A percentile compares a stretch with the other conserved stretches of the same genome.
phyloP scores from a whole-genome alignment of 2,888 invertebrate species.

The Ichneumoninae sp. region DNA sequence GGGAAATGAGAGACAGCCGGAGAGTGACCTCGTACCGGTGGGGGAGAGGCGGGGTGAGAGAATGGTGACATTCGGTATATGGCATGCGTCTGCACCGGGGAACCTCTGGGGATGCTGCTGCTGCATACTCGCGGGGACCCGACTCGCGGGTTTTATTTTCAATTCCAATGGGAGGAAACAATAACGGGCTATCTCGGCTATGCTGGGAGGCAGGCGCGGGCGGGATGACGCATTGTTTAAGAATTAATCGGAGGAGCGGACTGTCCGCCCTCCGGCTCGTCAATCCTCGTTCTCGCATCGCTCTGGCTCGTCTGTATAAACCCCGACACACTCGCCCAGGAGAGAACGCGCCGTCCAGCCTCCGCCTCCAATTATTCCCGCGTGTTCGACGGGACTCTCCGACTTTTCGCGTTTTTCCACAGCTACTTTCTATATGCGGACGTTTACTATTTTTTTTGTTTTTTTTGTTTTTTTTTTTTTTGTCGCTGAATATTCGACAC shows the following conservation, averaged over 20 bases:
- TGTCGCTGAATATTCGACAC: background rate
- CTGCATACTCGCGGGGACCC: slow-evolving; percentile 5
- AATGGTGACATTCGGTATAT: slow-evolving; percentile 53
- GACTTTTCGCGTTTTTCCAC: slow-evolving; percentile 62
- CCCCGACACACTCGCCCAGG: slow-evolving; percentile 19
- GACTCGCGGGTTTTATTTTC: slow-evolving; percentile 78
- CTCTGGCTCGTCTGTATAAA: slow-evolving; percentile 35
- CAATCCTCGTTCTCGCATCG: slow-evolving; percentile 50
- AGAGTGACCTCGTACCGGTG: slow-evolving; percentile 42
- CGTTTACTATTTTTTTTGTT: background rate
- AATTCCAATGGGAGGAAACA: slow-evolving; percentile 75
- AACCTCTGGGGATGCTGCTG: slow-evolving; percentile 13
- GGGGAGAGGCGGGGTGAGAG: slow-evolving; percentile 35
- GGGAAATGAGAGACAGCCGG: slow-evolving; percentile 70
- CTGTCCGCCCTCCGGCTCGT: slow-evolving; percentile 55
- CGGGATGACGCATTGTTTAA: slow-evolving; percentile 79
- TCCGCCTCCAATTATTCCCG: slow-evolving; percentile 63
- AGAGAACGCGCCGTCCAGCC: slow-evolving; percentile 26
- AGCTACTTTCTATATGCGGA: slow-evolving; percentile 50
- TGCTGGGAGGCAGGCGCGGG: slow-evolving; percentile 65
- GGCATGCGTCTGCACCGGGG: slow-evolving; percentile 51
- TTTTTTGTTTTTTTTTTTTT: background rate
- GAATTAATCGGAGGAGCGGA: slow-evolving; percentile 76
- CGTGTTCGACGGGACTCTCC: slow-evolving; percentile 63
- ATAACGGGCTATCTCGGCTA: slow-evolving; percentile 71